A percentile compares a stretch with the other conserved stretches of the same genome.
Conservation (phyloP, 1,140 invertebrate species). For the Lasioglossum albipes region DNA sequence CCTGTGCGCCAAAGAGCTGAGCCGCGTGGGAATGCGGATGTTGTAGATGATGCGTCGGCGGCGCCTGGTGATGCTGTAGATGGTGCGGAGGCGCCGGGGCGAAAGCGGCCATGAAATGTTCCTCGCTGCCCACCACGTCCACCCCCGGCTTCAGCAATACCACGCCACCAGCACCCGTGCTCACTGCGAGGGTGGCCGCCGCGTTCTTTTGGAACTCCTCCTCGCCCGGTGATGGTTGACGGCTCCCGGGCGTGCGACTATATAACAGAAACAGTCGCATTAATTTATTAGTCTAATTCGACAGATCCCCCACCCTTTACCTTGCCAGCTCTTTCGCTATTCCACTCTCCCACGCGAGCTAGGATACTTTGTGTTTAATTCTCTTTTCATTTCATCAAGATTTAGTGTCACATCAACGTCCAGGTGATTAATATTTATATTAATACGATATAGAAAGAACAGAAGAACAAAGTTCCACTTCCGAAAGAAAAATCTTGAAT, state of each 20-base stretch:
- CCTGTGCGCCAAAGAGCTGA: slow-evolving; percentile 79
- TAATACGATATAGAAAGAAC: too few relatives aligned
- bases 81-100: slow-evolving; percentile 82
- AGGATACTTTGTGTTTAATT: too few relatives aligned
- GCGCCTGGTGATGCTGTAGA: slow-evolving; percentile 79
- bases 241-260: slow-evolving; percentile 92
- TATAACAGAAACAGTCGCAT: slow-evolving; percentile 76
- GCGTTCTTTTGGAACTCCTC: slow-evolving; percentile 87
- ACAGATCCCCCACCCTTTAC: too few relatives aligned
- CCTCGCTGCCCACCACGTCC: slow-evolving; percentile 81
- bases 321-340: too few relatives aligned
- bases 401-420: too few relatives aligned
- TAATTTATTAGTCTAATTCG: not conserved
- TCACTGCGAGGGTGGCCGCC: slow-evolving; percentile 78
- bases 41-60: slow-evolving; percentile 78
- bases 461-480: too few relatives aligned
- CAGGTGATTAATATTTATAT: too few relatives aligned
- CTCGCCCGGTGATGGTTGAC: slow-evolving; percentile 93
- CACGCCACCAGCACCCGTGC: slow-evolving; percentile 74
- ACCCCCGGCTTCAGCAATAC: slow-evolving; percentile 80
- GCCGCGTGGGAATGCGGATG: slow-evolving; percentile 78
- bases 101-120: slow-evolving; percentile 81
- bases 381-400: too few relatives aligned
- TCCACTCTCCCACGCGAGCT: too few relatives aligned
- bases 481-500: too few relatives aligned